Evolutionary conservation across 2,888 invertebrate species (phyloP).

Genomic region (Erebia aethiops): DNA sequence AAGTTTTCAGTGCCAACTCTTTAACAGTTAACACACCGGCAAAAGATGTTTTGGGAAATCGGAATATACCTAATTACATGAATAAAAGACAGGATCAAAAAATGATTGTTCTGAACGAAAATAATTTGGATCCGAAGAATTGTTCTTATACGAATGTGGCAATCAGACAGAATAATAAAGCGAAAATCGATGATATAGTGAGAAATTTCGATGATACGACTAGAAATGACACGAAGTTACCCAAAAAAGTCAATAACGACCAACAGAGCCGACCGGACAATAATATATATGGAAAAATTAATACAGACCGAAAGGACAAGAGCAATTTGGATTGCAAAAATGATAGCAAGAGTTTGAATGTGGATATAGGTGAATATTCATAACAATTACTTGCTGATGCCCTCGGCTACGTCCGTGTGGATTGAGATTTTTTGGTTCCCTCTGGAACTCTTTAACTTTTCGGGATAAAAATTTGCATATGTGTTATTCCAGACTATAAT

Average conservation of each 20-base stretch:
- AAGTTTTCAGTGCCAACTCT: slow-evolving; percentile 91
- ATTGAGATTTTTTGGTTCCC: too few species aligned
- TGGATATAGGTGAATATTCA: slow-evolving; percentile 41
- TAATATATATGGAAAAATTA: slow-evolving; percentile 73
- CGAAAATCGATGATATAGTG: slow-evolving; percentile 75
- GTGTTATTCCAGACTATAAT: too few species aligned
- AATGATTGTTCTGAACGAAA: slow-evolving; percentile 66
- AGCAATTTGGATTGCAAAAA: slow-evolving; percentile 41
- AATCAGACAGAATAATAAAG: slow-evolving; percentile 61
- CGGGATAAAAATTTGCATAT: too few species aligned
- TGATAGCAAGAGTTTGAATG: slow-evolving; percentile 40
- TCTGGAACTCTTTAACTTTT: too few species aligned
- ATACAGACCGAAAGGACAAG: slow-evolving; percentile 45
- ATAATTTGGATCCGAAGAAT: slow-evolving; percentile 68
- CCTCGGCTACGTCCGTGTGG: too few species aligned
- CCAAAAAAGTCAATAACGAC: slow-evolving; percentile 74
- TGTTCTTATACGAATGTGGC: slow-evolving; percentile 73
- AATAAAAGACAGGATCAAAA: slow-evolving; percentile 81
- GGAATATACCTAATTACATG: slow-evolving; percentile 83
- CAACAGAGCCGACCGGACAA: slow-evolving; percentile 61
- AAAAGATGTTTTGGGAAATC: slow-evolving; percentile 89
- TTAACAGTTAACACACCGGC: slow-evolving; percentile 92
- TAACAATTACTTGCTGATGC: too few species aligned
- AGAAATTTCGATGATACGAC: slow-evolving; percentile 77
- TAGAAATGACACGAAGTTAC: slow-evolving; percentile 54